phyloP scores from a whole-genome alignment of 1,140 invertebrate species.

The Hylyphantes graminicola region DNA sequence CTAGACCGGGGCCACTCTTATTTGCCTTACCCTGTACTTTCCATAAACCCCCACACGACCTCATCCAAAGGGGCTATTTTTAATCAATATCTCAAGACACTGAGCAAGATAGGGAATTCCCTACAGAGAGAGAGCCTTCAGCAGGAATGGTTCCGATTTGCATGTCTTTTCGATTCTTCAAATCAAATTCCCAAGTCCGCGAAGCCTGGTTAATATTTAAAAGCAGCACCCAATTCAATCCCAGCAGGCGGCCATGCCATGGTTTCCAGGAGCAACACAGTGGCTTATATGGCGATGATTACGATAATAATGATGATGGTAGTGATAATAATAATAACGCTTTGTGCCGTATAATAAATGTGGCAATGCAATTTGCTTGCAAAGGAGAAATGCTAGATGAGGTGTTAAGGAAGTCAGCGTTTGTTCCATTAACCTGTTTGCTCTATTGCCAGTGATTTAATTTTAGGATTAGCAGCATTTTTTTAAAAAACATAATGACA shows the following conservation, averaged over 20 bases:
- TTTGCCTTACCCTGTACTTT: no score
- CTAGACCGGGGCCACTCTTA: no score
- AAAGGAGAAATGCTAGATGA: not conserved
- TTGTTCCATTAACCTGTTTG: no score
- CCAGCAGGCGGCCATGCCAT: not conserved
- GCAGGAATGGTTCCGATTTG: not conserved
- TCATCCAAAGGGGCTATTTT: conserved; percentile 3
- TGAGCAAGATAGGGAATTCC: not conserved
- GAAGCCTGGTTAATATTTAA: conserved; percentile 45
- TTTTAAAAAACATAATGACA: no score
- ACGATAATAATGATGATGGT: conserved; percentile 11
- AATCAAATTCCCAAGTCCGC: conserved; percentile 43
- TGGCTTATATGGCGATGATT: not conserved
- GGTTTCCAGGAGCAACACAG: no score
- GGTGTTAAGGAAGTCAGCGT: no score
- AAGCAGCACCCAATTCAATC: conserved; percentile 47
- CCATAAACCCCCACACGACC: no score
- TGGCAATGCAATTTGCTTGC: conserved; percentile 45
- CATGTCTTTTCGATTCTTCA: conserved; percentile 15
- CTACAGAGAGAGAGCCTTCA: not conserved
- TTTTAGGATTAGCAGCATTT: no score
- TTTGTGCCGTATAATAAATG: conserved; percentile 56
- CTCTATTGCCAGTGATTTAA: no score
- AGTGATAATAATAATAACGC: conserved; percentile 56
- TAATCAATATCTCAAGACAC: conserved; percentile 28